These are phyloP conservation scores for Cosmorhoe ocellata DNA, from an alignment of 2,888 invertebrate species.

Conservation along the genomic window DNA sequence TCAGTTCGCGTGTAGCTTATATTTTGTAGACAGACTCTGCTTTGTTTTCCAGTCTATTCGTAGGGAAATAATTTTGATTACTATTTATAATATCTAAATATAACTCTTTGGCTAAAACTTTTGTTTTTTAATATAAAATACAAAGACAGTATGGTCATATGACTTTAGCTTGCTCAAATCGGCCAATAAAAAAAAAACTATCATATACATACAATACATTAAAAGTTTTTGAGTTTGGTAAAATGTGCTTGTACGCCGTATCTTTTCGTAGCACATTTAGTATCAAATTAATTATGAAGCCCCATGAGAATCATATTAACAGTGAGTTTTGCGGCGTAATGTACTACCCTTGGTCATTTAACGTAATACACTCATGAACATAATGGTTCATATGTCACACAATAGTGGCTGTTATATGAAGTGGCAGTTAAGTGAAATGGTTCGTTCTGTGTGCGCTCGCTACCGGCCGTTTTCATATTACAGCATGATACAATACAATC, in stretches of 20 bases:
- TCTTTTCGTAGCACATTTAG: constrained; percentile 5
- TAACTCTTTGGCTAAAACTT: no score
- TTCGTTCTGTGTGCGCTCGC: constrained; percentile 20
- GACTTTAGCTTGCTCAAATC: no score
- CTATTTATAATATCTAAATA: no score
- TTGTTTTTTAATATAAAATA: no score
- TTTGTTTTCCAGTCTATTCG: not conserved
- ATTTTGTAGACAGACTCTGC: constrained; percentile 6
- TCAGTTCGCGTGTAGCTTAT: constrained; percentile 3
- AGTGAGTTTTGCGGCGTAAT: constrained; percentile 23
- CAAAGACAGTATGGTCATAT: no score
- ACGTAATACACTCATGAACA: constrained; percentile 19
- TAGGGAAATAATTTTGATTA: no score
- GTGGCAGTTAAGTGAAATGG: constrained; percentile 28
- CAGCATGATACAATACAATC: constrained; percentile 14
- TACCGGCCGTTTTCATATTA: constrained; percentile 21
- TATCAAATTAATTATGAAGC: constrained; percentile 1
- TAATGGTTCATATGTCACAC: constrained; percentile 24
- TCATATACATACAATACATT: no score
- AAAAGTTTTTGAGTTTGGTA: no score
- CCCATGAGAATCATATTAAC: constrained; percentile 4
- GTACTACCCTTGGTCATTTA: constrained; percentile 27
- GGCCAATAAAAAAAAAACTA: no score
- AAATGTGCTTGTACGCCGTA: constrained; percentile 3
- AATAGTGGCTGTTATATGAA: constrained; percentile 24